phyloP scores from a whole-genome alignment of 2,888 invertebrate species.

The Salticus scenicus region DNA sequence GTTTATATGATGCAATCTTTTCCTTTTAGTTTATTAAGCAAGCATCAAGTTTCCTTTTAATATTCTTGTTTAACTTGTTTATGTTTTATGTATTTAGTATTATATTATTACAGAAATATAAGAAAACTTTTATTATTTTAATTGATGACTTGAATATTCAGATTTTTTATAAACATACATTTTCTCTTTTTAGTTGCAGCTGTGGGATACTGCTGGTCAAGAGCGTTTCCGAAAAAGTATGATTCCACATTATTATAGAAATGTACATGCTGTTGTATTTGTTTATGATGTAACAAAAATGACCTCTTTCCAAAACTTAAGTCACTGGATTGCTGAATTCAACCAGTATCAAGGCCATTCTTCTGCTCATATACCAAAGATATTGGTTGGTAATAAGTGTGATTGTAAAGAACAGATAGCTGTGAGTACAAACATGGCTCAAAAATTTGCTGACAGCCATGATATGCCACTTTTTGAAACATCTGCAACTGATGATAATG shows the following conservation, averaged over 20 bases:
- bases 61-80: no score
- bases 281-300: conserved; percentile 86
- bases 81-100: no score
- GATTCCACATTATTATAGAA: conserved; percentile 88
- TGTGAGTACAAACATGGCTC: conserved; percentile 84
- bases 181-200: conserved; percentile 79
- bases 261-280: conserved; percentile 89
- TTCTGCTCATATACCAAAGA: conserved; percentile 80
- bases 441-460: conserved; percentile 83
- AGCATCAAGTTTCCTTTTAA: no score
- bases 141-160: no score
- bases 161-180: no score
- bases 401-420: conserved; percentile 81
- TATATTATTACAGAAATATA: no score
- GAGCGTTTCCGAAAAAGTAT: conserved; percentile 86
- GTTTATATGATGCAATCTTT: no score
- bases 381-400: conserved; percentile 88
- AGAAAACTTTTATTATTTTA: no score
- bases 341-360: conserved; percentile 76
- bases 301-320: conserved; percentile 81
- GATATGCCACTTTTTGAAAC: conserved; percentile 89
- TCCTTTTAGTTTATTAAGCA: no score
- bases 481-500: conserved; percentile 81
- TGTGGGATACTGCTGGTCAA: conserved; percentile 88
- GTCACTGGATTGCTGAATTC: conserved; percentile 86